Conservation (phyloP, 2,888 invertebrate genomes). For the Eupithecia subumbrata region DNA sequence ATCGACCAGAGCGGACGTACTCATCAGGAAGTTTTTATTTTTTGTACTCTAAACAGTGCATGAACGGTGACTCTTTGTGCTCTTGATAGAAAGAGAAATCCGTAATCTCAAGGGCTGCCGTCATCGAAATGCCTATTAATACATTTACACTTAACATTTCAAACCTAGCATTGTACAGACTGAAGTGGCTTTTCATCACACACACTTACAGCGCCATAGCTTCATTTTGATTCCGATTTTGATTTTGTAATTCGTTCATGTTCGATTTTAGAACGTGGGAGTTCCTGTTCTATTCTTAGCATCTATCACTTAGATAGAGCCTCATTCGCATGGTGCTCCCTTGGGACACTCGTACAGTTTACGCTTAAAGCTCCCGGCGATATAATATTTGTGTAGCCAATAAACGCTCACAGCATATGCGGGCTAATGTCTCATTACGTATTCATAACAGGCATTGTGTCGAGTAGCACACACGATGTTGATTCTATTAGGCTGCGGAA, state of each 20-base stretch:
- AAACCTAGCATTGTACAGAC: background rate
- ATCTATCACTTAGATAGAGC: background rate
- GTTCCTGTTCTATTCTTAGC: constrained; percentile 6
- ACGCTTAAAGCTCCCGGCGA: constrained; percentile 54
- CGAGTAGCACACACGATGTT: constrained; percentile 68
- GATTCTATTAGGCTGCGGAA: constrained; percentile 74
- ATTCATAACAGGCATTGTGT: constrained; percentile 77
- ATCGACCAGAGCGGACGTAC: too few relatives aligned
- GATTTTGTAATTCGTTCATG: background rate
- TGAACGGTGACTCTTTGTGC: too few relatives aligned
- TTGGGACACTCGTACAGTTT: constrained; percentile 42
- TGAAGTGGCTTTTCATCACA: background rate
- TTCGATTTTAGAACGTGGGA: background rate
- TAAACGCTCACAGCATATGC: constrained; percentile 69
- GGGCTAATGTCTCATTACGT: constrained; percentile 75
- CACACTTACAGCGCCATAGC: background rate
- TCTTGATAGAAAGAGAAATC: too few relatives aligned
- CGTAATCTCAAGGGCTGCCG: background rate
- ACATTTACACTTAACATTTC: background rate
- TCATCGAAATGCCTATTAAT: background rate
- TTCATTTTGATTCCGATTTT: background rate
- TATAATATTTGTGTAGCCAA: constrained; percentile 70
- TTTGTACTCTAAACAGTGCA: too few relatives aligned
- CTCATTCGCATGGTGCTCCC: constrained; percentile 24
- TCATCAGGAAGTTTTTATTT: too few relatives aligned